A percentile compares a stretch with the other conserved stretches of the same genome.
Evolutionary conservation across 2,113 vertebrate species (phyloP).

Genomic region (Pipra filicauda): DNA sequence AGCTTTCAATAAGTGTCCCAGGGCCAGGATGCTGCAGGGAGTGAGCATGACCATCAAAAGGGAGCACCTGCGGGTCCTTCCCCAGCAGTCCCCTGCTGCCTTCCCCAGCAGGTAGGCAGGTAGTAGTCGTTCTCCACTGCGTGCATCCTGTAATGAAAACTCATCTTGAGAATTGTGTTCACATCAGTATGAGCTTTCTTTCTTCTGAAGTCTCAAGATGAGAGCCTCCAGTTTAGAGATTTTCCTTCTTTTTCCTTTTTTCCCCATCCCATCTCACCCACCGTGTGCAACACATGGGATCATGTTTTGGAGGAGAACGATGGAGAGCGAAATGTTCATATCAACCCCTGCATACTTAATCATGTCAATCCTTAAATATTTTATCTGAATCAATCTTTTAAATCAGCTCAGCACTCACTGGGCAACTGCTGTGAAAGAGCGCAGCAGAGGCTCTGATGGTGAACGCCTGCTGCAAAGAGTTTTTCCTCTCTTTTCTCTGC

Average conservation of each 20-base stretch:
- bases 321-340: neutral
- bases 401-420: neutral
- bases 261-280: neutral
- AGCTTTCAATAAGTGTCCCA: neutral
- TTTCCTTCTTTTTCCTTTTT: neutral
- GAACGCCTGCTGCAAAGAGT: neutral
- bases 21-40: rapidly evolving
- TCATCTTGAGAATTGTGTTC: rapidly evolving
- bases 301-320: neutral
- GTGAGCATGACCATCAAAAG: rapidly evolving
- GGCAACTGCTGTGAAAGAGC: neutral
- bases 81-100: no score
- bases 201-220: neutral
- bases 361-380: neutral
- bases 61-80: rapidly evolving
- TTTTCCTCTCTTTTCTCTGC: neutral
- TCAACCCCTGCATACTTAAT: neutral
- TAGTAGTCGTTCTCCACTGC: rapidly evolving
- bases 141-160: rapidly evolving
- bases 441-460: neutral
- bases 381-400: neutral
- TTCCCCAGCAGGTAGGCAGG: neutral
- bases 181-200: neutral
- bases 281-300: rapidly evolving
- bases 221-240: neutral